Evolutionary conservation across 2,113 vertebrate species (phyloP), one percentile per base, ranked within the genome.

Genomic region (Neodontobutis hainanensis): DNA sequence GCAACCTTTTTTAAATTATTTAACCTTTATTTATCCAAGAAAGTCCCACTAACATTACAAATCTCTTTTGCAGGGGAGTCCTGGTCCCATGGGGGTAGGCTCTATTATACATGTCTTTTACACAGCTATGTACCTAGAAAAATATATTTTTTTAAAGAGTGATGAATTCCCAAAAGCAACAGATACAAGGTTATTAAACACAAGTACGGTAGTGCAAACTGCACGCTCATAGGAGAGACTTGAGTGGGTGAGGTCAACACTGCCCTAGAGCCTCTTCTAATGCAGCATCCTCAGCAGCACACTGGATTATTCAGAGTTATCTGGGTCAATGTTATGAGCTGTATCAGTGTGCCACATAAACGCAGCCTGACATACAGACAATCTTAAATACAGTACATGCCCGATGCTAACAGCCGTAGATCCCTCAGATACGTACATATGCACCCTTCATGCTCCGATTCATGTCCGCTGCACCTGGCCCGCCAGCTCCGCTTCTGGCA

Each of bases 401-500:
- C 19, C 8, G 15, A 34, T 10, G 11, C 38, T 38, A 27, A 66
- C 66, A 68, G 70, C 70, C 61, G 56, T 68, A 71, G 8, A 63
- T 63, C 15, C 46, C 40, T 34, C 53, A 74, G 80, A 70, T 73
- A 71, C 73, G 68, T 73, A 71, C 73, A 44, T 58, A 68, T 75
- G 75, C 75, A 80, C 80, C 84, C 85, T 90, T 88, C 88, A 88
- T 51, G 90, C 88, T 89, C 76, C 51, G 71, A 73, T 70, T 72
- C 84, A 78, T 65, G 81, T 72, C 71, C 52, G 70, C 70, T 80
- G 84, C 78, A 79, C 72, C 74, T 84, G 82, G 71, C 68, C 61
- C 42, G 43, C 80, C 63, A 45, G 49, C 79, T 51, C 64, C 46
- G 19, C 74, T 78, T 71, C 82, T 91, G 90, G 89, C 83, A 75